Conservation (phyloP, 1,140 invertebrate genomes). For the Ceratoteleas bidentatus region DNA sequence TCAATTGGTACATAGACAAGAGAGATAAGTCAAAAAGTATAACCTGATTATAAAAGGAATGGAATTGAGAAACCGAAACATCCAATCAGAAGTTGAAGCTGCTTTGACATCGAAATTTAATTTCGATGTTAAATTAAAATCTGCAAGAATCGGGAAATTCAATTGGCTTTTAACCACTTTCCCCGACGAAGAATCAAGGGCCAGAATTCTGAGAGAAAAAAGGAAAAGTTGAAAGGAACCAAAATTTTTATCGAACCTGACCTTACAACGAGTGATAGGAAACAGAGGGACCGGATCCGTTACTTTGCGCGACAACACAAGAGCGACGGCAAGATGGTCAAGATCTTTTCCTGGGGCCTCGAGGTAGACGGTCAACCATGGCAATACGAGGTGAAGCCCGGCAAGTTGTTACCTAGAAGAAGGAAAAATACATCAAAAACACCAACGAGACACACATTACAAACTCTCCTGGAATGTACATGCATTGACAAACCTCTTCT, state of each 20-base stretch:
- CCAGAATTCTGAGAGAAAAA: background rate
- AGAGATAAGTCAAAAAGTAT: conserved; percentile 1
- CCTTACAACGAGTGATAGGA: background rate
- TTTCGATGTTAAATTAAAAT: conserved; percentile 3
- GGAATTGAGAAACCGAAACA: background rate
- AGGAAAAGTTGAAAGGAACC: background rate
- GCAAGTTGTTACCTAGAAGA: background rate
- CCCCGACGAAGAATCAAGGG: background rate
- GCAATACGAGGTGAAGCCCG: background rate
- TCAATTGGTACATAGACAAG: background rate
- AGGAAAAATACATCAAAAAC: background rate
- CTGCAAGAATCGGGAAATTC: background rate
- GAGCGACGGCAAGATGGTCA: background rate
- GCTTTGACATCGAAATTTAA: background rate
- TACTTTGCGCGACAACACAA: background rate
- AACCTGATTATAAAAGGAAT: conserved; percentile 1
- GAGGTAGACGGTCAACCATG: background rate
- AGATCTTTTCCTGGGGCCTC: background rate
- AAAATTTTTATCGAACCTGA: conserved; percentile 1
- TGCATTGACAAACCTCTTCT: background rate
- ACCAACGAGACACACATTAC: background rate
- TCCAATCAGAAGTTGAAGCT: background rate
- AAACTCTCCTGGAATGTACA: conserved; percentile 6
- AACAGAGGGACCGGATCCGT: background rate
- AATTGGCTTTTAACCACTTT: background rate